These are phyloP conservation scores for Acrobasis repandana DNA, from an alignment of 2,888 invertebrate species.

Conservation along the genomic window DNA sequence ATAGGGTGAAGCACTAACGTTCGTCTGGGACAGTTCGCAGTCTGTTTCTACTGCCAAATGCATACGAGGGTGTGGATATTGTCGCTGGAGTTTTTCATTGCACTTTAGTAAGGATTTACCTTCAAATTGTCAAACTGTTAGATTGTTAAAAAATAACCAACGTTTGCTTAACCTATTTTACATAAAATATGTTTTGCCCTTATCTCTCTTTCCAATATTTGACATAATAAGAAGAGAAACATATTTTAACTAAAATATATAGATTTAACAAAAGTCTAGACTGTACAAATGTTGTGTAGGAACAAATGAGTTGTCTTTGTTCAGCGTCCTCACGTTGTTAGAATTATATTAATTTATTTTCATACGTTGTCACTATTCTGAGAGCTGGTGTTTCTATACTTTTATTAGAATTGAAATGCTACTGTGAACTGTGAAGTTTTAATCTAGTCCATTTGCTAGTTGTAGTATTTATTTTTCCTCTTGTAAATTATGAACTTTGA, in stretches of 20 bases:
- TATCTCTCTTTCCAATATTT: no score
- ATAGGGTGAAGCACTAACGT: constrained; percentile 44
- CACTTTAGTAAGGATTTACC: neutral
- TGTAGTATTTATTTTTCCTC: constrained; percentile 26
- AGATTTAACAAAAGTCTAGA: neutral
- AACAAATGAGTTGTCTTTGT: neutral
- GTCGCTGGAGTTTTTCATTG: neutral
- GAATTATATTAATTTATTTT: neutral
- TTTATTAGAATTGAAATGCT: constrained; percentile 11
- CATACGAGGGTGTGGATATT: constrained; percentile 1
- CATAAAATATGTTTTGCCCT: no score
- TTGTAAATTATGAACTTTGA: constrained; percentile 12
- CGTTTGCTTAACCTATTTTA: no score
- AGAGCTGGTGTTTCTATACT: neutral
- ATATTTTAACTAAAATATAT: no score
- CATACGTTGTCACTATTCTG: neutral
- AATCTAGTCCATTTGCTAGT: constrained; percentile 34
- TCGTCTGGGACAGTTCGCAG: constrained; percentile 1
- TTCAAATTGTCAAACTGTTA: constrained; percentile 15
- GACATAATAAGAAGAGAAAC: no score
- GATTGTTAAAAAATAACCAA: constrained; percentile 1
- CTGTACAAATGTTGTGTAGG: neutral
- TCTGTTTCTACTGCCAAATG: neutral
- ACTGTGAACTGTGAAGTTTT: constrained; percentile 27
- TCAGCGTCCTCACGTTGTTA: neutral